A percentile compares a stretch with the other conserved stretches of the same genome.
These are phyloP conservation scores for Automeris io DNA, from an alignment of 2,888 invertebrate species.

Conservation along the genomic window DNA sequence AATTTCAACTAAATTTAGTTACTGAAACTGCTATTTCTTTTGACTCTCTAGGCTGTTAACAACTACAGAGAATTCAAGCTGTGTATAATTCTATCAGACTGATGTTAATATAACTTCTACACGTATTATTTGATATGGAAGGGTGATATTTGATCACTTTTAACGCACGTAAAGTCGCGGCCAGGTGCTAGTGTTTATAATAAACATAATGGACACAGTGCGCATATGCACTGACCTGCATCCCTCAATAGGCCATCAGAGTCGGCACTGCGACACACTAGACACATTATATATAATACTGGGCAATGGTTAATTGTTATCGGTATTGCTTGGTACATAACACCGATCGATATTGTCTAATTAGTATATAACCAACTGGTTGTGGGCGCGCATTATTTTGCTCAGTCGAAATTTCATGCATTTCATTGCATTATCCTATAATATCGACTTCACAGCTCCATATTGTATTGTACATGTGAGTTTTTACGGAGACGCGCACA, in stretches of 20 bases:
- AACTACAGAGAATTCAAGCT: no score
- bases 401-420: conserved; percentile 12
- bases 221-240: conserved; percentile 63
- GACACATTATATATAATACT: conserved; percentile 19
- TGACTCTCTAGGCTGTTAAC: no score
- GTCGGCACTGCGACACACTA: conserved; percentile 61
- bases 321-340: conserved; percentile 20
- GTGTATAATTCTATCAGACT: no score
- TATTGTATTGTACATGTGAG: conserved; percentile 23
- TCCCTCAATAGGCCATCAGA: conserved; percentile 60
- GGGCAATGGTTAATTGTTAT: conserved; percentile 6
- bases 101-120: no score
- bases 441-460: conserved; percentile 20
- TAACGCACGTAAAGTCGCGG: no score
- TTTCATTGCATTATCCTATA: conserved; percentile 19
- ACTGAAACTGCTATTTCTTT: no score
- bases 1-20: no score
- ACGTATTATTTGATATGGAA: no score
- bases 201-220: conserved; percentile 30
- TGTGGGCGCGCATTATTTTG: conserved; percentile 5
- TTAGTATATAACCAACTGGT: conserved; percentile 21
- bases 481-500: no score
- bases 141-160: no score
- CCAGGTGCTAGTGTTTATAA: no score
- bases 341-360: conserved; percentile 60